Percentiles rank a stretch among this genome's conserved stretches.
Evolutionary conservation across 2,113 vertebrate species (phyloP).

Genomic region (Heterotilapia buettikoferi): DNA sequence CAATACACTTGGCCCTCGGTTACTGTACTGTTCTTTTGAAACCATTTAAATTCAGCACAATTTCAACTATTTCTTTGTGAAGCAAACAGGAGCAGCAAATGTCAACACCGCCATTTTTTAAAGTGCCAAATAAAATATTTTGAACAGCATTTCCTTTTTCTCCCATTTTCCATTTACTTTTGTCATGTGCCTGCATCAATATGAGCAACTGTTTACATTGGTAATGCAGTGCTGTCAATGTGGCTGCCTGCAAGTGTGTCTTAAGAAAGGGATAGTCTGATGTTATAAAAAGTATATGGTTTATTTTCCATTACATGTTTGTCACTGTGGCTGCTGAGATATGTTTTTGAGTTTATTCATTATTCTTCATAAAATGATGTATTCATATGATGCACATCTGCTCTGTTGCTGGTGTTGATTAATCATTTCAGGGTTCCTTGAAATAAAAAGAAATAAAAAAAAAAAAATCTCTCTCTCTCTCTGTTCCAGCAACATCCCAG

Average conservation of each 20-base stretch:
- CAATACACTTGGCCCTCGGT: not conserved
- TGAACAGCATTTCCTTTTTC: not conserved
- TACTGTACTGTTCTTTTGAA: not conserved
- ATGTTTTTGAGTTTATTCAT: not conserved
- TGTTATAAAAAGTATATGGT: not conserved
- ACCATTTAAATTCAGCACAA: not conserved
- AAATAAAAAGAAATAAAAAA: not conserved
- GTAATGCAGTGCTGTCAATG: not conserved
- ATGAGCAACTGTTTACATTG: not conserved
- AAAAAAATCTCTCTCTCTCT: rapidly evolving
- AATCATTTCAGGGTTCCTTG: not conserved
- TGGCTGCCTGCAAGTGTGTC: not conserved
- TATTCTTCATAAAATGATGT: not conserved
- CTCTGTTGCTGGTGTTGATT: not conserved
- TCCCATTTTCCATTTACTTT: not conserved
- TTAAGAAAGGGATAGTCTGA: not conserved
- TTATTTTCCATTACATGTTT: not conserved
- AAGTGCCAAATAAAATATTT: not conserved
- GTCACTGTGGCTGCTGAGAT: not conserved
- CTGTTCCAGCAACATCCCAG: not conserved
- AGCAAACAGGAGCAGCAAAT: not conserved
- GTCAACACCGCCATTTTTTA: not conserved
- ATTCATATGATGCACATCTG: not conserved
- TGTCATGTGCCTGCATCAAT: not conserved
- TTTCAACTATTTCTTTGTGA: not conserved